A percentile compares a stretch with the other conserved stretches of the same genome.
Evolutionary conservation across 2,797 vertebrate genomes (phyloP).

Genomic region (Phrynocephalus guinanensis): DNA sequence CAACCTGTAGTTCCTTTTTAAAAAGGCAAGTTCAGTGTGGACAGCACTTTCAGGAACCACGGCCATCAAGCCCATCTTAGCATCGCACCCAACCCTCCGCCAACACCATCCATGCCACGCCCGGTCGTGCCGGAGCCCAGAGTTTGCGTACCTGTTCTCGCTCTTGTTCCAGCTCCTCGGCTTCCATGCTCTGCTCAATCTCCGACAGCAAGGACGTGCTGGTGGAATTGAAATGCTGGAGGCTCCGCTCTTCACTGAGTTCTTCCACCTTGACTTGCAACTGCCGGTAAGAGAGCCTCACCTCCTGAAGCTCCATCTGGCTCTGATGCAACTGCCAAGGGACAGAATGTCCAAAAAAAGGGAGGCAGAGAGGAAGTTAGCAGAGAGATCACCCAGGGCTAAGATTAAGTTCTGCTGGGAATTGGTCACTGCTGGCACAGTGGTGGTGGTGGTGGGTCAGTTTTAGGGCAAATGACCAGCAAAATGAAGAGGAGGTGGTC

Average conservation of each 20-base stretch:
- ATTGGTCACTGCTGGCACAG: neutral
- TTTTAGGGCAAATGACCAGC: neutral
- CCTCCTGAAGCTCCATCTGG: constrained; percentile 93
- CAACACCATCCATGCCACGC: too few relatives aligned
- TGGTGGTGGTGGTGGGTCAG: too few relatives aligned
- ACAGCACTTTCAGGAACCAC: too few relatives aligned
- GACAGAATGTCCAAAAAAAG: constrained; percentile 38
- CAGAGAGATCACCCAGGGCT: rapidly evolving
- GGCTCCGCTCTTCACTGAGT: constrained; percentile 90
- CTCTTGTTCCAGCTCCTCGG: constrained; percentile 97
- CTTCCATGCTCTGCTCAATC: constrained; percentile 99
- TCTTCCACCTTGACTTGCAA: constrained; percentile 89
- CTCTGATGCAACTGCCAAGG: constrained; percentile 88
- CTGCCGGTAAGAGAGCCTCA: constrained; percentile 89
- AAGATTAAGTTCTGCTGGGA: too few relatives aligned
- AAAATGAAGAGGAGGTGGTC: too few relatives aligned
- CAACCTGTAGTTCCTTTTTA: too few relatives aligned
- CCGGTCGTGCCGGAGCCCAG: rapidly evolving
- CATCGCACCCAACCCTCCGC: too few relatives aligned
- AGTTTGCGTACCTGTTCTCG: constrained; percentile 88
- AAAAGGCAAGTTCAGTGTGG: too few relatives aligned
- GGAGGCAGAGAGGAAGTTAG: neutral
- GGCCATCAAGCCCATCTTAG: too few relatives aligned
- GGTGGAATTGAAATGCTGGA: constrained; percentile 87
- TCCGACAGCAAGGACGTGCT: constrained; percentile 93